Percentiles rank a stretch among this genome's conserved stretches.
Evolutionary conservation across 1,140 invertebrate species (phyloP).

Genomic region (Euwallacea similis): DNA sequence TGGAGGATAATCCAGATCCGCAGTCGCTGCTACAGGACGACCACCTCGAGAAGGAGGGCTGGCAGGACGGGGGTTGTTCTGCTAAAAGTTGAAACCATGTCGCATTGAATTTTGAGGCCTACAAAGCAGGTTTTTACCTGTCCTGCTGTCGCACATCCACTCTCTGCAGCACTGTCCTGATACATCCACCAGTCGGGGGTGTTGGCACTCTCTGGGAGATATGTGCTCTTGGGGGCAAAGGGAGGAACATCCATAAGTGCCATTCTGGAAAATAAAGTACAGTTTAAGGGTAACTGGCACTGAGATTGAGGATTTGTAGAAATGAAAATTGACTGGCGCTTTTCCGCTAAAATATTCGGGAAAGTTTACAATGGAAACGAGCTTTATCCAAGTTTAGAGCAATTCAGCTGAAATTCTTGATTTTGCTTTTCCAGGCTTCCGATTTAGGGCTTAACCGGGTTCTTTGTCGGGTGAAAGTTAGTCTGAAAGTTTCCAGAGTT

Average conservation of each 20-base stretch:
- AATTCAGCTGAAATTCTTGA: too few species aligned
- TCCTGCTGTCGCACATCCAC: constrained; percentile 70
- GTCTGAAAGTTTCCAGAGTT: too few species aligned
- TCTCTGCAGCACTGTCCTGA: constrained; percentile 71
- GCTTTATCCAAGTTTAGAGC: too few species aligned
- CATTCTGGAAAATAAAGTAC: constrained; percentile 57
- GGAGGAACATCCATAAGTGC: constrained; percentile 72
- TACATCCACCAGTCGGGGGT: constrained; percentile 67
- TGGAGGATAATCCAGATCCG: constrained; percentile 64
- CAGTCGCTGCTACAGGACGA: constrained; percentile 64
- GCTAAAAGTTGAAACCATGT: constrained; percentile 38
- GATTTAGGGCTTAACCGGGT: too few species aligned
- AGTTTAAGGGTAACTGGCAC: too few species aligned
- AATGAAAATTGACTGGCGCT: too few species aligned
- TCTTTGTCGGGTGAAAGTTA: too few species aligned
- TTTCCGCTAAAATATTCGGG: too few species aligned
- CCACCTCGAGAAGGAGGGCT: constrained; percentile 60
- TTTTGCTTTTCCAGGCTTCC: too few species aligned
- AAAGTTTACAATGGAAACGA: too few species aligned
- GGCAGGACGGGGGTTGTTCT: constrained; percentile 50
- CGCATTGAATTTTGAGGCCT: not conserved
- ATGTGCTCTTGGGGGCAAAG: constrained; percentile 72
- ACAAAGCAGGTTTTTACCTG: constrained; percentile 44
- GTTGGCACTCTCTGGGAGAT: constrained; percentile 63
- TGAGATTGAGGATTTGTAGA: too few species aligned